Base-by-base conservation (phyloP, 1,140 invertebrate genomes). In the Macrobrachium rosenbergii region DNA sequence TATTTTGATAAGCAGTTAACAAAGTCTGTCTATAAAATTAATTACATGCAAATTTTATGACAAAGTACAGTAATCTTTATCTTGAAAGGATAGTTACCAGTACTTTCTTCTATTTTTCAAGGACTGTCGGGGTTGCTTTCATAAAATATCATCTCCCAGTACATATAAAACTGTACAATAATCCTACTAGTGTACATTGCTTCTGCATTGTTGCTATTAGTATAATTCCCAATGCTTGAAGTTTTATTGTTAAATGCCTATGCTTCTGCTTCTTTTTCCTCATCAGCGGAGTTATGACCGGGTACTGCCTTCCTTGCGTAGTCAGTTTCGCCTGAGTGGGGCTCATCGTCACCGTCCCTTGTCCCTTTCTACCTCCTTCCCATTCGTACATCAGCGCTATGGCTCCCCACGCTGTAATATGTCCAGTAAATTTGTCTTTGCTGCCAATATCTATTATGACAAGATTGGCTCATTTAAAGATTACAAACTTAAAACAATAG, bases 331-430 rank as follows among this genome's bases (percentile, higher is more conserved):
- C 37, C 37, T 87, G 77, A 73, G 23, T 52, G 84, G 84, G 52
- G 64, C 77, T 21, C 43, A 60, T 67, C 60, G 77, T 23, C 77
- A 63, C 76, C 84, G 72, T 60, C 84, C 78, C 64, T 69, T 67
- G 77, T 77, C 84, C 58, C 84, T 78, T 64, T 52, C 84, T n/a
- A 62, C 84, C 77, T 87, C 84, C 79, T 82, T 28, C 82, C 37
- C 84, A 78, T 77, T 79, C 83, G 43, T 78, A 79, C 63, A 79
- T 75, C 84, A 73, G 76, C 84, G 77, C 75, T 87, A 79, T 72
- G 84, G 76, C 60, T 87, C 77, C 84, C 72, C 78, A 81, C 84
- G 64, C 84, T 87, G 84, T 87, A 87, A 87, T 87, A 78, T 87
- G 79, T 59, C 23, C 77, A 80, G 63, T 75, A 62, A 80, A 23